Evolutionary conservation across 2,797 vertebrate species (phyloP).

Genomic region (Enteromius paludinosus): DNA sequence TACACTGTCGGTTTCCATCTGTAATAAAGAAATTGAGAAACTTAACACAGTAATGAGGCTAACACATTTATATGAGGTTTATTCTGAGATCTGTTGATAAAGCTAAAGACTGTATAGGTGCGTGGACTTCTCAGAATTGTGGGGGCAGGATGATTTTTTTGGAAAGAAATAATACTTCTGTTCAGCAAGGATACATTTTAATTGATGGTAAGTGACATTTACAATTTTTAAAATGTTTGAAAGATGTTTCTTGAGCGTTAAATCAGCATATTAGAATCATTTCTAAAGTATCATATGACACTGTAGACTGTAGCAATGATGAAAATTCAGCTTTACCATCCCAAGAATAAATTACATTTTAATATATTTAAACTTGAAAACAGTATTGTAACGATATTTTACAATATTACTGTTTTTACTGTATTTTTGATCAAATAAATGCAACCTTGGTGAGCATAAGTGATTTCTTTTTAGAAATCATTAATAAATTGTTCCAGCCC

Average conservation of each 20-base stretch:
- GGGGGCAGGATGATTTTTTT: neutral
- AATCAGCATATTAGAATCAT: neutral
- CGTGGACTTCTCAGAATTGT: neutral
- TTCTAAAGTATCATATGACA: neutral
- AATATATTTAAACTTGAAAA: neutral
- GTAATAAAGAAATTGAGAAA: slow-evolving; percentile 59
- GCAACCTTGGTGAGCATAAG: neutral
- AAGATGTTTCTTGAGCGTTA: neutral
- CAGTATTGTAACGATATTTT: neutral
- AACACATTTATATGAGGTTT: slow-evolving; percentile 16
- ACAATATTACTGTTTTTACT: neutral
- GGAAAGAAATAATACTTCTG: neutral
- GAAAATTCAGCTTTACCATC: neutral
- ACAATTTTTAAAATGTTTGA: neutral
- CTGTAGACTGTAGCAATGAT: neutral
- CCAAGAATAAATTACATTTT: neutral
- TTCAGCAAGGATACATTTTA: neutral
- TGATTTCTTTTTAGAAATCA: neutral
- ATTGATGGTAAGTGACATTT: neutral
- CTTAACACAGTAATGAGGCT: slow-evolving; percentile 18
- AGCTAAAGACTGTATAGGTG: neutral
- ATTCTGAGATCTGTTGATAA: slow-evolving; percentile 14
- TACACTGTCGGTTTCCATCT: slow-evolving; percentile 73
- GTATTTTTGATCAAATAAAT: neutral
- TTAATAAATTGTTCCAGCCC: neutral